Conservation (phyloP, 2,888 invertebrate genomes). For the Linnaemya vulpina region DNA sequence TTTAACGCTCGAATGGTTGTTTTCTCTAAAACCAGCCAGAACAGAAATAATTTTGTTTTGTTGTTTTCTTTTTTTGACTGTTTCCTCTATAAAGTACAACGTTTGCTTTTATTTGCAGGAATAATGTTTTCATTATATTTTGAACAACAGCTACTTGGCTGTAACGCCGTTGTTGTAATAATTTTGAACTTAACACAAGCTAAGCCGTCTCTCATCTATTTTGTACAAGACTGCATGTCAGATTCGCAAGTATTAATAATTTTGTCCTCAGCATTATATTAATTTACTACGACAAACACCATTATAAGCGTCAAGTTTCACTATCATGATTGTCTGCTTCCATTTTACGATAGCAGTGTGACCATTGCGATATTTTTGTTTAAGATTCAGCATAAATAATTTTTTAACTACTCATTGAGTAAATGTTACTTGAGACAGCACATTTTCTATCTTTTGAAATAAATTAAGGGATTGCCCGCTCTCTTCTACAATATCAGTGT, state of each 20-base stretch:
- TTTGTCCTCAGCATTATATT: background rate
- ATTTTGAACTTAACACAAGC: background rate
- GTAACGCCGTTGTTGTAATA: background rate
- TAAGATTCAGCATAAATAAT: no score
- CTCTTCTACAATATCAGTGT: no score
- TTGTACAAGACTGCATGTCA: background rate
- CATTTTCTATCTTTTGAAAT: no score
- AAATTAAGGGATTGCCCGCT: no score
- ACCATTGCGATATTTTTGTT: no score
- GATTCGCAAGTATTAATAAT: conserved; percentile 37
- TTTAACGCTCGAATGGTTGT: background rate
- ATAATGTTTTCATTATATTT: background rate
- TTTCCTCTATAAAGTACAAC: no score
- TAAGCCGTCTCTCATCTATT: background rate
- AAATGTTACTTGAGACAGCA: no score
- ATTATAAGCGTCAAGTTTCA: conserved; percentile 6
- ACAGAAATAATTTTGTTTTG: background rate
- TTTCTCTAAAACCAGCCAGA: background rate
- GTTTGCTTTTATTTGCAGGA: background rate
- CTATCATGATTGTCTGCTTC: conserved; percentile 7
- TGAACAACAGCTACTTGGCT: background rate
- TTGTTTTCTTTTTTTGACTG: no score
- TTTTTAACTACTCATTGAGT: no score
- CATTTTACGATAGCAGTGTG: background rate
- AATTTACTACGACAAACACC: background rate